phyloP scores from a whole-genome alignment of 2,888 invertebrate species.

The Arge pagana region DNA sequence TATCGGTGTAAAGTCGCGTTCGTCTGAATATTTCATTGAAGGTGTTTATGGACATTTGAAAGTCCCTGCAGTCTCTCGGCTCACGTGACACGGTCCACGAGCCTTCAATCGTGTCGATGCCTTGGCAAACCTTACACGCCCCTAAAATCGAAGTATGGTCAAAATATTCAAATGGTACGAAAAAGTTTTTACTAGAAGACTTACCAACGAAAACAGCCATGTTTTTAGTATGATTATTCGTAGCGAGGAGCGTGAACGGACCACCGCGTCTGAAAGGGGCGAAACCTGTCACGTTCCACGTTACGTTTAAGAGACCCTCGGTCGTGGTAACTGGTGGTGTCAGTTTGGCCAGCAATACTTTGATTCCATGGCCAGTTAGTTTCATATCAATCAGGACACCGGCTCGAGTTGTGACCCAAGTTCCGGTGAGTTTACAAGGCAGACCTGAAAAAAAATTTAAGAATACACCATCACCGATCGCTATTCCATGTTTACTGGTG shows the following conservation, averaged over 20 bases:
- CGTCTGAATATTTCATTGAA: conserved; percentile 44
- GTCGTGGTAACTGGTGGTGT: conserved; percentile 28
- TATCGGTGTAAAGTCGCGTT: conserved; percentile 28
- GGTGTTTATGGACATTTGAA: conserved; percentile 41
- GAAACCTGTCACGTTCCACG: conserved; percentile 44
- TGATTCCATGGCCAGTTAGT: conserved; percentile 39
- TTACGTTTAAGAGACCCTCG: conserved; percentile 36
- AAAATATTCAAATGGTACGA: neutral
- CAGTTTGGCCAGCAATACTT: conserved; percentile 35
- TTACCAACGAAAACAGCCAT: conserved; percentile 44
- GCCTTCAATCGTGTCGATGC: conserved; percentile 45
- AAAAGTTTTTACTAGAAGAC: neutral
- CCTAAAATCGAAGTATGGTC: no score
- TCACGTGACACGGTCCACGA: conserved; percentile 41
- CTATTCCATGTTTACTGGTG: neutral
- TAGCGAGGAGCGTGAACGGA: conserved; percentile 42
- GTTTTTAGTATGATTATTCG: conserved; percentile 39
- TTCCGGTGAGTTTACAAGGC: conserved; percentile 40
- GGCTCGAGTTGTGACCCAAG: conserved; percentile 42
- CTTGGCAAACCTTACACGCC: conserved; percentile 45
- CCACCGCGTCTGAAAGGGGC: conserved; percentile 41
- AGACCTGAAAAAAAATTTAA: conserved; percentile 30
- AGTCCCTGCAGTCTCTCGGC: conserved; percentile 38
- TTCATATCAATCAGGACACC: conserved; percentile 43
- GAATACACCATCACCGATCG: no score